Evolutionary conservation across 2,888 invertebrate species (phyloP), one percentile per base, ranked within the genome.

Genomic region (Agapetus fuscipes): DNA sequence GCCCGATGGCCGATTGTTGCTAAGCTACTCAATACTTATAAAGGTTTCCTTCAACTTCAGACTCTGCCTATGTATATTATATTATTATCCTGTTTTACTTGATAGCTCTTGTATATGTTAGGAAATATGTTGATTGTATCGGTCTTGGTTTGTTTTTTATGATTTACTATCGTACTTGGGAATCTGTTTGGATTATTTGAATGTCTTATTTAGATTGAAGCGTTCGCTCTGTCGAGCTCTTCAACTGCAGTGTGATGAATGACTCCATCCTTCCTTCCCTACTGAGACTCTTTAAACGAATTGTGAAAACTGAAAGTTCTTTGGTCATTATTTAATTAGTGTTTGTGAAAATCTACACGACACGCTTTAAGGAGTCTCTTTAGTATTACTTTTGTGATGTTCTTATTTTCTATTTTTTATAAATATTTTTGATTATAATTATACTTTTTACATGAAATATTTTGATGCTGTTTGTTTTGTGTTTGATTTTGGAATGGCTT

Each of bases 1-100:
- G 68, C 66, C 67, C 67, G 64, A 66, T 67, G 68, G 67, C 68
- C 68, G 68, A 64, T 55, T 70, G 68, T 69, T 66, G 68, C 69
- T 64, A 65, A 67, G 66, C 45, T 46, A 46, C 42, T 41, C 16
- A 6, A 15, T 33, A 33, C 17, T 17, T n/a, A 17, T 5, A 13
- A 20, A 20, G 20, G 20, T 20, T 20, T 9, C 20, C 20, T 20
- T 20, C 20, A 20, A 20, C 9, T 9, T 20, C 20, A 20, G 9
- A 20, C 20, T 20, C 20, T 20, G 5, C 6, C 6, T 29, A 29
- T 36, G 26, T 36, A 29, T 29, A 26, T 14, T 36, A 25, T 34
- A 20, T 34, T 4, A 28, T n/a, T 28, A n/a, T 28, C 13, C 13
- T 28, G 4, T 28, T 4, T 28, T 28, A n/a, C 28, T 12, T 28